phyloP scores from a whole-genome alignment of 2,113 vertebrate species.

The Nothocercus nigrocapillus region DNA sequence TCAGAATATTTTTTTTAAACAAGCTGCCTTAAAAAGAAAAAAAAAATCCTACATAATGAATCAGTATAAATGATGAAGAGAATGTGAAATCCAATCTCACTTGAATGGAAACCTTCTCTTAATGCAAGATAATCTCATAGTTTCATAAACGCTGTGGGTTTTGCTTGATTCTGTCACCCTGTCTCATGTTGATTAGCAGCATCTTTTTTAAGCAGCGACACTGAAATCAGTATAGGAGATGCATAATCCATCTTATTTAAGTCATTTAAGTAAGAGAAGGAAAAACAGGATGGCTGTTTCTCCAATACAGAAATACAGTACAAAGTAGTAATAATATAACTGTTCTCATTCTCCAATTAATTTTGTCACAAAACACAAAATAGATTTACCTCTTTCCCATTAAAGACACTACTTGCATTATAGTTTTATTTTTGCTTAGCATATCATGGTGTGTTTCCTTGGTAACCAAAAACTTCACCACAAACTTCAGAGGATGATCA shows the following conservation, averaged over 20 bases:
- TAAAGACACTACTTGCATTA: neutral
- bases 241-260: neutral
- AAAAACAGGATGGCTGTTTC: neutral
- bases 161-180: neutral
- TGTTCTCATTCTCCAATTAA: neutral
- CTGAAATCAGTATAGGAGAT: neutral
- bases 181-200: neutral
- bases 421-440: neutral
- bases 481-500: neutral
- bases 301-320: neutral
- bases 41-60: conserved; percentile 8
- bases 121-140: conserved; percentile 23
- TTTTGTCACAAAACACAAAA: neutral
- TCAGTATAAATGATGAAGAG: conserved; percentile 53
- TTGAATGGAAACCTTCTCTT: conserved; percentile 37
- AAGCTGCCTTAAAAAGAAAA: conserved; percentile 43
- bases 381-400: neutral
- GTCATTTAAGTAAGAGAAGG: neutral
- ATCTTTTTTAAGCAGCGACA: neutral
- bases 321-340: neutral
- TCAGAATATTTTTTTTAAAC: neutral
- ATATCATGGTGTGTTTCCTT: neutral
- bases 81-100: conserved; percentile 36
- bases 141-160: conserved; percentile 38
- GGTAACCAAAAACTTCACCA: neutral